These are phyloP conservation scores for Melanerpes formicivorus DNA, from an alignment of 2,113 vertebrate species.

Conservation along the genomic window DNA sequence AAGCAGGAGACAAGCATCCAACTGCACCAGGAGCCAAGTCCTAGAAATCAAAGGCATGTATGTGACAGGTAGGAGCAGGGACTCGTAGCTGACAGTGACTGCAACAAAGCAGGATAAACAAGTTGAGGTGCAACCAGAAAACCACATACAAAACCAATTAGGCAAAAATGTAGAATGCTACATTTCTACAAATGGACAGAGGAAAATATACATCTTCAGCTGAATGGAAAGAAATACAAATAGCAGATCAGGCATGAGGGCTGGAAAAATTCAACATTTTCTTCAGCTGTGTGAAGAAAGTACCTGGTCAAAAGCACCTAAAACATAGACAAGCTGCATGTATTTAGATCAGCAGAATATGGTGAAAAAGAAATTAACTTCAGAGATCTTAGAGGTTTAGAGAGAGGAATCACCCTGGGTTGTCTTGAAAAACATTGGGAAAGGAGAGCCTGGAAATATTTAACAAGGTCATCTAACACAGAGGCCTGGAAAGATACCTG, in stretches of 20 bases:
- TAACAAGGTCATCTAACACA: neutral
- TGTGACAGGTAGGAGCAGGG: neutral
- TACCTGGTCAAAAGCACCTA: neutral
- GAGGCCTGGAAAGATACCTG: neutral
- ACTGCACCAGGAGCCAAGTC: neutral
- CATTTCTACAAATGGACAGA: neutral
- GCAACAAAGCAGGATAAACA: neutral
- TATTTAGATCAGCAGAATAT: neutral
- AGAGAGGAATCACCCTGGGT: neutral
- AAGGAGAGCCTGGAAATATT: neutral
- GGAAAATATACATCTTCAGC: neutral
- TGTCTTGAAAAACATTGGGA: neutral
- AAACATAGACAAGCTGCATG: neutral
- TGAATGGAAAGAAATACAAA: neutral
- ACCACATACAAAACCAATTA: neutral
- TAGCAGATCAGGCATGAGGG: neutral
- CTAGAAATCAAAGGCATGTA: slow-evolving; percentile 8
- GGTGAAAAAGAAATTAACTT: neutral
- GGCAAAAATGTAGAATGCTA: neutral
- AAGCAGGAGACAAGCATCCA: neutral
- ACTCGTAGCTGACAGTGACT: neutral
- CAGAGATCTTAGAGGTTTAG: neutral
- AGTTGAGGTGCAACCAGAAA: neutral
- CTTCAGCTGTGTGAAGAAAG: neutral
- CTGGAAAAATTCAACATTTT: neutral